Base-by-base conservation (phyloP, 1,140 invertebrate genomes). In the Aphelenchoides fujianensis region DNA sequence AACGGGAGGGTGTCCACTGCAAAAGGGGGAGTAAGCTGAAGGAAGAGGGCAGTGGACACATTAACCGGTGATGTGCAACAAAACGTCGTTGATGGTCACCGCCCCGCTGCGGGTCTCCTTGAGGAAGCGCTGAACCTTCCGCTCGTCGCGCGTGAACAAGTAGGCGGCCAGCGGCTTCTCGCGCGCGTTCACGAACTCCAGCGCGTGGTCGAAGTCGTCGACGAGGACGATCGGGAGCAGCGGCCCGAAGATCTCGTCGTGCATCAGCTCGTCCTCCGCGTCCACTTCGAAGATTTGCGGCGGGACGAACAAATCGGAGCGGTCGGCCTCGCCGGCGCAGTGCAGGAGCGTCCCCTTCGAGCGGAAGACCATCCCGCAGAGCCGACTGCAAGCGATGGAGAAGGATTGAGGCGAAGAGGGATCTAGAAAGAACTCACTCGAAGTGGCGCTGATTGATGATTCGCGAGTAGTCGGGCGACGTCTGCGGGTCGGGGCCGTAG, bases 361-460 rank as follows among this genome's bases (percentile, higher is more conserved):
- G 89, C 1, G 90, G 88, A 7, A 91, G 90, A 84, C 91, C 96
- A 90, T 91, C 96, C 78, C 93, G 89, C 64, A 89, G 88, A 0
- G 95, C 75, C 36, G 91, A 84, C 61, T 81, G 7, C 55, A 76
- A 94, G 31, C 2, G 53, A 66, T n/a, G n/a, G 53, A 23, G 16
- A n/a, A 66, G 0, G n/a, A 66, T 12, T 1, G 53, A 41, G 27
- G 23, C n/a, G 0, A 36, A 1, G 7, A 27, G n/a, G n/a, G n/a
- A n/a, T n/a, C n/a, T n/a, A n/a, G n/a, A 52, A n/a, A 30, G 32
- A 72, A 72, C 73, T 69, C 52, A 77, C 75, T 80, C 69, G 41
- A 80, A 94, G 86, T 96, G 92, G 77, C 89, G 89, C 34, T 89
- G 88, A 75, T 91, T 93, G 57, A 98, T 89, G 70, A 98, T 94